Conservation (phyloP, 1,140 invertebrate genomes). For the Aphaenogaster floridana region DNA sequence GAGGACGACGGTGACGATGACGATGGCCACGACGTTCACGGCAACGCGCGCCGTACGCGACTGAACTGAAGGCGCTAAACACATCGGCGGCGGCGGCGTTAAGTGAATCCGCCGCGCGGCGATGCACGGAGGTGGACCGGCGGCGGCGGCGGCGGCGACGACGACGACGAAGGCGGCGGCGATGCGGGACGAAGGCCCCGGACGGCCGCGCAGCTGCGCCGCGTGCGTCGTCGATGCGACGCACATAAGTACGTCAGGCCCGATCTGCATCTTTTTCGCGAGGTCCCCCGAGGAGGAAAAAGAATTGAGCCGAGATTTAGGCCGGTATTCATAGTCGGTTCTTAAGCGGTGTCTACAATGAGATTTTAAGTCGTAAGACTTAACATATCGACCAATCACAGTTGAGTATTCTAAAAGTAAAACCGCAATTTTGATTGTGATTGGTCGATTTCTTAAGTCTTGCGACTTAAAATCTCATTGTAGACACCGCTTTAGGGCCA, state of each 20-base stretch:
- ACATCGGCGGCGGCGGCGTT: slow-evolving; percentile 33
- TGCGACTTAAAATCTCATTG: too few relatives aligned
- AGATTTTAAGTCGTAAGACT: too few relatives aligned
- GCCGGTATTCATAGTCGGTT: too few relatives aligned
- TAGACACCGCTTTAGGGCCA: too few relatives aligned
- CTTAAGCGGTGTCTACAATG: too few relatives aligned
- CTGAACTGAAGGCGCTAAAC: slow-evolving; percentile 79
- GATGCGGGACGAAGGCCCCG: background rate
- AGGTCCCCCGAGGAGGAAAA: background rate
- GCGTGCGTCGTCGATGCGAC: slow-evolving; percentile 38
- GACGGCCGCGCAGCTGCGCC: slow-evolving; percentile 28
- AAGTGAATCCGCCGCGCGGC: slow-evolving; percentile 60
- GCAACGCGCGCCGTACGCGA: slow-evolving; percentile 82
- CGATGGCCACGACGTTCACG: slow-evolving; percentile 64
- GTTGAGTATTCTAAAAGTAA: too few relatives aligned
- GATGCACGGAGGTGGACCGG: slow-evolving; percentile 50
- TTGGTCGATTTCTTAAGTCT: too few relatives aligned
- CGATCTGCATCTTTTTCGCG: background rate
- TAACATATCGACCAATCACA: too few relatives aligned
- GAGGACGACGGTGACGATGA: slow-evolving; percentile 18
- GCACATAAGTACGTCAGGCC: background rate
- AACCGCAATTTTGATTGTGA: too few relatives aligned
- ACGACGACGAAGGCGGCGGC: background rate
- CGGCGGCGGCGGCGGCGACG: background rate
- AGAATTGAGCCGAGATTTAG: background rate